Percentiles rank a stretch among this genome's conserved stretches.
phyloP scores from a whole-genome alignment of 2,888 invertebrate species.

The Diplolepis rosae region DNA sequence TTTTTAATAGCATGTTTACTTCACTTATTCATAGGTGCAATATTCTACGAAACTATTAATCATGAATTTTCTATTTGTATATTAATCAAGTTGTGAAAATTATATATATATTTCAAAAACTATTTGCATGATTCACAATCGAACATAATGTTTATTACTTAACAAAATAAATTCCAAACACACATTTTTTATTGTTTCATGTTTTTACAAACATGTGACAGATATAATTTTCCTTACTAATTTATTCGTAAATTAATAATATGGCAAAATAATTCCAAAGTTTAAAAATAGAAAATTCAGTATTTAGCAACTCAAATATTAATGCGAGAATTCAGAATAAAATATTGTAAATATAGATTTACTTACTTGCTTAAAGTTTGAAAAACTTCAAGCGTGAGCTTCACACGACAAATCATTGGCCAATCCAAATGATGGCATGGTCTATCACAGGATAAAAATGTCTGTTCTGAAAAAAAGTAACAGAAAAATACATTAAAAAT shows the following conservation, averaged over 20 bases:
- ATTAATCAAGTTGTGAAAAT: not conserved
- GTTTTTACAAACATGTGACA: no score
- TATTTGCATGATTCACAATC: no score
- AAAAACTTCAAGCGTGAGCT: constrained; percentile 83
- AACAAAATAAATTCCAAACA: no score
- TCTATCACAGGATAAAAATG: constrained; percentile 84
- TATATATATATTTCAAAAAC: no score
- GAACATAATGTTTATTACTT: no score
- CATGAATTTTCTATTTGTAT: not conserved
- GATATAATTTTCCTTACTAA: no score
- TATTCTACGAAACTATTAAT: not conserved
- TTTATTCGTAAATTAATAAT: no score
- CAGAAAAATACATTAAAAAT: constrained; percentile 9
- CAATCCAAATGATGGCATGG: constrained; percentile 85
- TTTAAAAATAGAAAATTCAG: no score
- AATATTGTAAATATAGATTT: not conserved
- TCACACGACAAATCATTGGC: constrained; percentile 87
- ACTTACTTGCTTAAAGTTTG: constrained; percentile 82
- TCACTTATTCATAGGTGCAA: not conserved
- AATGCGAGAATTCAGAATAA: not conserved
- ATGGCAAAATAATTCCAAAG: no score
- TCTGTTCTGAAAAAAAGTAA: constrained; percentile 79
- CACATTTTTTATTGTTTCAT: no score
- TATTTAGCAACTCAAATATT: not conserved
- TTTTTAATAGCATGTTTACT: not conserved